phyloP scores from a whole-genome alignment of 2,888 invertebrate genomes.

The Trachelus stipa region DNA sequence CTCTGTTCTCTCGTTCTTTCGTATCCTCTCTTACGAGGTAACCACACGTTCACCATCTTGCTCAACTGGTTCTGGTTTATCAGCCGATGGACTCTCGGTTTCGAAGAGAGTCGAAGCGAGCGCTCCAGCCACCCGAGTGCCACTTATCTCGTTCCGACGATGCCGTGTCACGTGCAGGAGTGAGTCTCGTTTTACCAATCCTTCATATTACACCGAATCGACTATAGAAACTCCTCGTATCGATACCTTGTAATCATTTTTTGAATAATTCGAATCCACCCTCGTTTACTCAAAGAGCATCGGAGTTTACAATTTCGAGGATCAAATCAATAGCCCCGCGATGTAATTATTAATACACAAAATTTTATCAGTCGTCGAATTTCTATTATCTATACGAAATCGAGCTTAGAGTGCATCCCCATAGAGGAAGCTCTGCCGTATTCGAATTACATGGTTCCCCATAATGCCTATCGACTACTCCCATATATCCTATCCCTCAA shows the following conservation, averaged over 20 bases:
- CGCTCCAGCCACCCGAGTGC: slow-evolving; percentile 31
- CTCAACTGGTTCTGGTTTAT: slow-evolving; percentile 41
- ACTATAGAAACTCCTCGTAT: not conserved
- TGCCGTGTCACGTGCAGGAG: slow-evolving; percentile 36
- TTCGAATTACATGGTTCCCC: not conserved
- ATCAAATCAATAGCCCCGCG: not conserved
- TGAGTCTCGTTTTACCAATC: not conserved
- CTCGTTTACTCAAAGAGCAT: not conserved
- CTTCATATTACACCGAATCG: not conserved
- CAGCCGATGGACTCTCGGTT: slow-evolving; percentile 46
- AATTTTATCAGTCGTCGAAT: not conserved
- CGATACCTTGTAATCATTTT: not conserved
- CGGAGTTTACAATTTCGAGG: not conserved
- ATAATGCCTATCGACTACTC: not conserved
- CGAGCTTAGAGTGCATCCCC: not conserved
- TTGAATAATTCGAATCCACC: not conserved
- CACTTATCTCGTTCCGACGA: slow-evolving; percentile 39
- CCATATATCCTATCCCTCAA: not conserved
- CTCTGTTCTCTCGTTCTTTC: not conserved
- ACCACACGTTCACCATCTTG: slow-evolving; percentile 17
- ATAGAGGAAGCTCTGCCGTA: not conserved
- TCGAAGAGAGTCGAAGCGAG: slow-evolving; percentile 31
- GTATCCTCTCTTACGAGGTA: slow-evolving; percentile 8
- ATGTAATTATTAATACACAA: not conserved
- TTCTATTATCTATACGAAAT: not conserved